Base-by-base conservation (phyloP, 2,113 vertebrate genomes). In the Thymallus thymallus region DNA sequence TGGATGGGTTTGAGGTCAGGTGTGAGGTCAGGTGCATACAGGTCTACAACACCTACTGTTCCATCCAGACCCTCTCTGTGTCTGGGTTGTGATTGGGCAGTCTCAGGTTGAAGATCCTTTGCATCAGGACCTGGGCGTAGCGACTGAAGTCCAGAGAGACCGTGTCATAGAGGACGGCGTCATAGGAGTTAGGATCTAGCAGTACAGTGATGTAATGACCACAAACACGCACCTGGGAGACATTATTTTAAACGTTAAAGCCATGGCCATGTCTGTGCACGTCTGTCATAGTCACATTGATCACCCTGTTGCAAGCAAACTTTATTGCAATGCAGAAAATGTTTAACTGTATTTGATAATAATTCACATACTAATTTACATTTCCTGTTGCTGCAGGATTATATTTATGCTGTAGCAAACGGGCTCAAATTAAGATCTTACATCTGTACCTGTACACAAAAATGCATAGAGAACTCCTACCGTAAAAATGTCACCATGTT, bases 401-500 rank as follows among this genome's bases (percentile, higher is more conserved):
- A 41, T 41, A 9, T 41, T 41, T 41, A 7, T 41, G 35, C 35
- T 41, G 9, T 41, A 41, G 35, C 35, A 10, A 41, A 18, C 46
- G 16, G 46, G 46, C 13, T 51, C 26, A 26, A 26, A 26, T 26
- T 26, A 26, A 26, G 26, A 26, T 26, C 26, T 2, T 26, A 26
- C 26, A 26, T 26, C 1, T 26, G 26, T 26, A 26, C 26, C 26
- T 51, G 48, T 51, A 51, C 10, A 24, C 10, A 22, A 12, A 29
- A 69, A 69, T 48, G 14, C 10, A 48, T 26, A 68, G 1, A 35
- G 6, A 65, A 83, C 85, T 26, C 91, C 90, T 79, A 96, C 96
- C 0, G 96, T 96, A 71, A 96, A 97, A 69, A 96, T 93, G 70
- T 96, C 94, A 0, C 96, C 96, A 3, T 96, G 94, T 68, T 95